These are phyloP conservation scores for Cottus gobio DNA, from an alignment of 2,113 vertebrate species.

Conservation along the genomic window DNA sequence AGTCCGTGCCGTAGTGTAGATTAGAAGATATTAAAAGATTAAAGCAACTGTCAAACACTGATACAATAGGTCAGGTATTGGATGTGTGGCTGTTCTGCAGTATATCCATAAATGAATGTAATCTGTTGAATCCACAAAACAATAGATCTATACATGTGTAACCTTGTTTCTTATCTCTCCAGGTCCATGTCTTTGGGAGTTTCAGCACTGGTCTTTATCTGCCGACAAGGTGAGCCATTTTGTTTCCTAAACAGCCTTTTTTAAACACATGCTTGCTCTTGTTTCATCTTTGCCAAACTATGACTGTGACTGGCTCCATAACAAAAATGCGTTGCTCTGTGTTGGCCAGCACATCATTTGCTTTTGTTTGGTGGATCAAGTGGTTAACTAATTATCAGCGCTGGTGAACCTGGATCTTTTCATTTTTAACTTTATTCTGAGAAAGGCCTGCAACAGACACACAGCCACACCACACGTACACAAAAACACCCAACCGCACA, in stretches of 20 bases:
- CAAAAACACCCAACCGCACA: neutral
- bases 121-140: neutral
- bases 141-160: neutral
- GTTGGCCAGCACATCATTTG: neutral
- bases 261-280: neutral
- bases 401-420: constrained; percentile 29
- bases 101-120: neutral
- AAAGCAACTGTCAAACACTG: neutral
- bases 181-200: constrained; percentile 98
- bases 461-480: neutral
- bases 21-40: neutral
- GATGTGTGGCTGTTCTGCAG: neutral
- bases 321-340: neutral
- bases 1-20: neutral
- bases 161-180: constrained; percentile 25
- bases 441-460: neutral
- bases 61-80: neutral
- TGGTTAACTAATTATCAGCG: neutral
- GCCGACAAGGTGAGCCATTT: constrained; percentile 90
- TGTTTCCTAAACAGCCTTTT: constrained; percentile 3
- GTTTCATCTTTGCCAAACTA: constrained; percentile 4
- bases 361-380: constrained; percentile 34
- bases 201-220: constrained; percentile 96
- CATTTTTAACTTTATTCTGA: constrained; percentile 23
- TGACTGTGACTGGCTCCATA: neutral